A percentile compares a stretch with the other conserved stretches of the same genome.
Conservation (phyloP, 2,888 invertebrate genomes). For the Agrochola lychnidis region DNA sequence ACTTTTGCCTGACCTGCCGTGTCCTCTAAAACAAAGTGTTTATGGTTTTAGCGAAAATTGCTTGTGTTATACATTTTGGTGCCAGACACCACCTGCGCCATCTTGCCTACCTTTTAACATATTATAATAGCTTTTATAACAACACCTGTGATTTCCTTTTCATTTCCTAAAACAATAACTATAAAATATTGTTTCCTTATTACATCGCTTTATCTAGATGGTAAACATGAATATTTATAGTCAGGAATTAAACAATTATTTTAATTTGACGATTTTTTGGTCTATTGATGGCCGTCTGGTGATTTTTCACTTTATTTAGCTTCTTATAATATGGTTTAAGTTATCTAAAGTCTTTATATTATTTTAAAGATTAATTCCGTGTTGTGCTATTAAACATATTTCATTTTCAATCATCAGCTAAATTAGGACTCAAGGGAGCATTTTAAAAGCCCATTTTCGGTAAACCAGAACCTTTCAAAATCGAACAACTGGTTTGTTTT, state of each 20-base stretch:
- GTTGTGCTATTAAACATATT: not conserved
- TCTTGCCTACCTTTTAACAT: slow-evolving; percentile 9
- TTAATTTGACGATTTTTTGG: slow-evolving; percentile 39
- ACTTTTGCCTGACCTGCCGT: slow-evolving; percentile 15
- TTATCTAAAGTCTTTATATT: not conserved
- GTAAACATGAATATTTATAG: slow-evolving; percentile 22
- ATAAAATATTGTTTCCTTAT: slow-evolving; percentile 31
- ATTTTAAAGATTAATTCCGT: not conserved
- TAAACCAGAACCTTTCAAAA: not conserved
- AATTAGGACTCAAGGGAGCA: not conserved
- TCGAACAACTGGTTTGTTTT: not conserved
- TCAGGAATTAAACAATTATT: slow-evolving; percentile 41
- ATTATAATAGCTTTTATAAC: slow-evolving; percentile 8
- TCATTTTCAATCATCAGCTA: not conserved
- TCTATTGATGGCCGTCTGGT: slow-evolving; percentile 14
- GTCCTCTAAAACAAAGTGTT: slow-evolving; percentile 8
- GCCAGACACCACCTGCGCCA: slow-evolving; percentile 37
- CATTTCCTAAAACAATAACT: slow-evolving; percentile 35
- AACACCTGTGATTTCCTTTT: slow-evolving; percentile 23
- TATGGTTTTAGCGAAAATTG: slow-evolving; percentile 42
- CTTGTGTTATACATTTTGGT: slow-evolving; percentile 18
- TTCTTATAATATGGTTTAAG: not conserved
- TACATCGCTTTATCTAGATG: slow-evolving; percentile 14
- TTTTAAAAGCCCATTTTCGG: not conserved
- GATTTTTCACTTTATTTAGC: slow-evolving; percentile 1